A percentile compares a stretch with the other conserved stretches of the same genome.
Conservation (phyloP, 2,888 invertebrate species). For the Crematogaster levior region DNA sequence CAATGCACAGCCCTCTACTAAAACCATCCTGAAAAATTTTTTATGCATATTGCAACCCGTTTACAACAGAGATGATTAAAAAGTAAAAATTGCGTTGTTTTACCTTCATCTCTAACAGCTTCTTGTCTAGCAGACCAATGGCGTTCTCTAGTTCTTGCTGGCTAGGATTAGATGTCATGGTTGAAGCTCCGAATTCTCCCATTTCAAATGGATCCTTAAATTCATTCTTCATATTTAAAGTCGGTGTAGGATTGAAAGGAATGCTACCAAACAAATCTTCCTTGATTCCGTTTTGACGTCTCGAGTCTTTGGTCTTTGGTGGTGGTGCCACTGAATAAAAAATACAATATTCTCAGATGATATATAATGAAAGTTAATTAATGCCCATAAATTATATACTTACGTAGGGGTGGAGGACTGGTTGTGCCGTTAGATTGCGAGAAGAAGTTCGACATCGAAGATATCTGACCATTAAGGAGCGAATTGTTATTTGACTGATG, state of each 20-base stretch:
- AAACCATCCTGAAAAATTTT: conserved; percentile 93
- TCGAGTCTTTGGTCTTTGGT: conserved; percentile 89
- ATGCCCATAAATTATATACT: conserved; percentile 80
- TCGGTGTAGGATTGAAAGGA: conserved; percentile 89
- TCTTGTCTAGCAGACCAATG: conserved; percentile 93
- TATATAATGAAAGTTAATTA: not conserved
- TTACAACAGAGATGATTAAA: not conserved
- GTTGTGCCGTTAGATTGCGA: conserved; percentile 84
- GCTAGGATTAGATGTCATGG: conserved; percentile 86
- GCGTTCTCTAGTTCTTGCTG: conserved; percentile 90
- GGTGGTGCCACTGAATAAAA: conserved; percentile 93
- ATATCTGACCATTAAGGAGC: conserved; percentile 83
- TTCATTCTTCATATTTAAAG: conserved; percentile 82
- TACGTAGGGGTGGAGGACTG: conserved; percentile 90
- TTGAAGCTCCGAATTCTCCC: conserved; percentile 88
- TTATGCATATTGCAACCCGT: conserved; percentile 53
- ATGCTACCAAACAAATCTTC: conserved; percentile 94
- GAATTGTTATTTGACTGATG: conserved; percentile 79
- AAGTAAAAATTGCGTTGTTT: not conserved
- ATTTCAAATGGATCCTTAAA: conserved; percentile 94
- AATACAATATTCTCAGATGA: not conserved
- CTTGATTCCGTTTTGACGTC: conserved; percentile 86
- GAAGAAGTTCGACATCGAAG: conserved; percentile 86
- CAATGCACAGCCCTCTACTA: conserved; percentile 94
- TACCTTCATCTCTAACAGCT: conserved; percentile 95